Evolutionary conservation across 2,113 vertebrate genomes (phyloP), one percentile per base, ranked within the genome.

Genomic region (Myotis lucifugus): DNA sequence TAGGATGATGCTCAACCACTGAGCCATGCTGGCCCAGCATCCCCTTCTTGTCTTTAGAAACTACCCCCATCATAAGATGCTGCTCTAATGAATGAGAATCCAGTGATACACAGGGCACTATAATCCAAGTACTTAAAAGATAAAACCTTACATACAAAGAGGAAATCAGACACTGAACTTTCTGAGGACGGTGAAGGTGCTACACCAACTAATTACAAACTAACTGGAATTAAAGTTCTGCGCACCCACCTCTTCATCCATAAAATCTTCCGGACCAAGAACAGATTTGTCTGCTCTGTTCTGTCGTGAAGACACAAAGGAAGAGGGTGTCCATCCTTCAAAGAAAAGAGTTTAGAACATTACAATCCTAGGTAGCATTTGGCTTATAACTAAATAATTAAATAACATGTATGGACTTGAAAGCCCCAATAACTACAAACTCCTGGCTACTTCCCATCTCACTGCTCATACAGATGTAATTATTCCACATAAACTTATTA

Each of bases 191-290:
- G 29, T 18, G 25, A 59, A 48, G 66, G 19, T 7, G 29, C 50
- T 25, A 21, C 6, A 34, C 50, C 13, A 48, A 25, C 27, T 19
- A 17, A 25, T 25, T 3, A 32, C 27, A 25, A 50, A 4, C 40
- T 25, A 54, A 2, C 3, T 25, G 8, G 14, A 50, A 40, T 18
- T 14, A 27, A 14, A 81, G 74, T 52, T 91, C 84, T 88, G 50
- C 10, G 81, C 27, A 96, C 86, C 87, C 95, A 99, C 99, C 99
- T 99, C 99, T 88, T 99, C 99, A 84, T 99, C 99, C 99, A 99
- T 99, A 96, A 99, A 99, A 87, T 99, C 99, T 94, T 99, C 99
- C 0, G 99, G 99, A 69, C 98, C 98, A 92, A 97, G 95, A 86
- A 97, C 4, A 0, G 98, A 98, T 90, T 96, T 99, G 21, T 98